Evolutionary conservation across 2,797 vertebrate genomes (phyloP), one percentile per base, ranked within the genome.

Genomic region (Acropternis orthonyx): DNA sequence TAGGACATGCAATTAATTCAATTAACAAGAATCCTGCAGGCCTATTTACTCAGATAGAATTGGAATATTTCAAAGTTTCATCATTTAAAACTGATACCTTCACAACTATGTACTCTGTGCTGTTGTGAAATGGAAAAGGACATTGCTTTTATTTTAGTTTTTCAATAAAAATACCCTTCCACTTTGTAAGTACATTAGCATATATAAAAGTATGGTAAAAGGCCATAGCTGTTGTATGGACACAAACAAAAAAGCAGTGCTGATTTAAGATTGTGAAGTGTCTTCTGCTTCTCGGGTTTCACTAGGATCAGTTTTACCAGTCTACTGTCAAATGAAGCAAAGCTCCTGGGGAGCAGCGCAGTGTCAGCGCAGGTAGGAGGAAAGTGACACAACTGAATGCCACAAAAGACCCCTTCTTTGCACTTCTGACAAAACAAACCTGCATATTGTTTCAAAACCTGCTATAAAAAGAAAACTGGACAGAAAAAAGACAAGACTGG

Each of bases 51-150:
- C 37, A 44, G 61, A 72, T 36, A 24, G 9, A 17, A 3, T 6
- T 48, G 34, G 18, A 79, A 51, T 76, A 46, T n/a, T 73, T 86
- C 24, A 11, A 52, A 66, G 3, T 83, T 61, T 34, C 34, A 32
- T 39, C 9, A 17, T 54, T 76, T 73, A 41, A 85, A 76, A 46
- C 21, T 15, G 2, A 22, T 71, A 26, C 12, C 9, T 87, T 80
- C 2, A 2, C 13, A 88, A 32, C 16, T 8, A 6, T 1, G 0
- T 52, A 9, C 34, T 58, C 36, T 12, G 8, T 27, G 7, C 4
- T 48, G 43, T 2, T n/a, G 15, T 15, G 12, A 85, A 82, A n/a
- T 13, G 9, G 15, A 18, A 77, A 51, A 61, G 61, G 6, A 32
- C 1, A 2, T 32, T 69, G 10, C 2, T 30, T 37, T 73, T 54